phyloP scores from a whole-genome alignment of 2,888 invertebrate genomes.

The Hemicrepidius hirtus region DNA sequence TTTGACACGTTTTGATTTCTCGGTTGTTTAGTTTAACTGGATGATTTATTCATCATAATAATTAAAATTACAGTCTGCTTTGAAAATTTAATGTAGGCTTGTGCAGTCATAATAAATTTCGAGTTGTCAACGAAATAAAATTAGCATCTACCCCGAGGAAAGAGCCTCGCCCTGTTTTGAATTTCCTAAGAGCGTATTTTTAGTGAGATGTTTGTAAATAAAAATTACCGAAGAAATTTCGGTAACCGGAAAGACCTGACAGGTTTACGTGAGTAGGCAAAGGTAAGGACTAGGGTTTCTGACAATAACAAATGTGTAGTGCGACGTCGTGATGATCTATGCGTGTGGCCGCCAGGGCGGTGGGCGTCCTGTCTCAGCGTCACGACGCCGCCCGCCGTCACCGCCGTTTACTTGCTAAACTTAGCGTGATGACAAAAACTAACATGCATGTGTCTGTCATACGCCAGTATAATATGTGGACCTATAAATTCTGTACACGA shows the following conservation, averaged over 20 bases:
- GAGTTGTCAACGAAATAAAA: neutral
- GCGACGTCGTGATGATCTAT: slow-evolving; percentile 61
- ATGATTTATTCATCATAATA: slow-evolving; percentile 19
- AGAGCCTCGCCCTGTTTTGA: neutral
- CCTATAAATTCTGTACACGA: slow-evolving; percentile 50
- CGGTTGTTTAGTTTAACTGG: slow-evolving; percentile 2
- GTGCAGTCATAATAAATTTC: neutral
- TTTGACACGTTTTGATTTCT: slow-evolving; percentile 31
- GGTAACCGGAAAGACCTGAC: slow-evolving; percentile 41
- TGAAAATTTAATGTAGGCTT: neutral
- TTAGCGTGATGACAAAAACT: slow-evolving; percentile 60
- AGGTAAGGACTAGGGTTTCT: slow-evolving; percentile 45
- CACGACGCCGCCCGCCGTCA: slow-evolving; percentile 56
- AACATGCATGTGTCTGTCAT: slow-evolving; percentile 57
- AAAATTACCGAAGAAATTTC: slow-evolving; percentile 19
- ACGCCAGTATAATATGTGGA: slow-evolving; percentile 41
- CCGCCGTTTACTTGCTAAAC: slow-evolving; percentile 58
- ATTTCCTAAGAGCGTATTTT: neutral
- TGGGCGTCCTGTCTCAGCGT: slow-evolving; percentile 52
- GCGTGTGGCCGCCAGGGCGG: slow-evolving; percentile 63
- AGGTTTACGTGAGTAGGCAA: slow-evolving; percentile 39
- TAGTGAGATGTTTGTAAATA: slow-evolving; percentile 1
- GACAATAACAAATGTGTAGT: slow-evolving; percentile 50
- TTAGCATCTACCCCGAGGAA: slow-evolving; percentile 3
- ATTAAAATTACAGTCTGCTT: slow-evolving; percentile 11